These are phyloP conservation scores for Hirudo medicinalis DNA, from an alignment of 1,140 invertebrate species.

Conservation along the genomic window DNA sequence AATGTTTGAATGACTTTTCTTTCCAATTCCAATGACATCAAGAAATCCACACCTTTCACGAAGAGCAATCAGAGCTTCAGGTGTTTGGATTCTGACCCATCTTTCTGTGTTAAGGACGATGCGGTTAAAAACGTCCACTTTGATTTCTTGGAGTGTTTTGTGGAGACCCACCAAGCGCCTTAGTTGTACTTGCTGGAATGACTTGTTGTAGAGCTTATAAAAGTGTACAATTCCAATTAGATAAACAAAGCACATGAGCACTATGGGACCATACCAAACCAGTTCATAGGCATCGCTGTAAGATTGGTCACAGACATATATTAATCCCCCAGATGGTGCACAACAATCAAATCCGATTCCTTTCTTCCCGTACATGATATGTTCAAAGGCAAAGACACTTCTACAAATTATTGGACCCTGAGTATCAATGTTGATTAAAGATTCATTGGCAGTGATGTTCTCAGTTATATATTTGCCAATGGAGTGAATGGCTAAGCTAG, in stretches of 20 bases:
- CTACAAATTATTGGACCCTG: constrained; percentile 15
- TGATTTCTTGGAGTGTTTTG: constrained; percentile 12
- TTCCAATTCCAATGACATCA: constrained; percentile 6
- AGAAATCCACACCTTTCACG: constrained; percentile 6
- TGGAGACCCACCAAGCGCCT: constrained; percentile 8
- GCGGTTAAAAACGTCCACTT: neutral
- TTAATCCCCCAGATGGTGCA: neutral
- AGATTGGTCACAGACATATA: constrained; percentile 3
- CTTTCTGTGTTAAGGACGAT: too few species aligned
- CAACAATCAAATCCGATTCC: constrained; percentile 16
- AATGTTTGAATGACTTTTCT: neutral
- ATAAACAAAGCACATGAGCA: constrained; percentile 13
- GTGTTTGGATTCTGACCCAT: neutral
- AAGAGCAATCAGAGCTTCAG: constrained; percentile 11
- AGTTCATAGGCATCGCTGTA: constrained; percentile 12
- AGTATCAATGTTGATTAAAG: neutral
- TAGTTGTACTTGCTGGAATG: neutral
- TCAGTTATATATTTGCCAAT: constrained; percentile 11
- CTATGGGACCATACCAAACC: constrained; percentile 17
- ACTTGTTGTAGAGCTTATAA: constrained; percentile 7
- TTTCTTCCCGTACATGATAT: constrained; percentile 6
- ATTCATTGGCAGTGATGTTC: constrained; percentile 12
- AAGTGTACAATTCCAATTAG: constrained; percentile 10
- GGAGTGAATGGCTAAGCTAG: neutral
- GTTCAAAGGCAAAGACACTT: constrained; percentile 15